phyloP scores from a whole-genome alignment of 2,797 vertebrate species.

The Lycodopsis pacificus region DNA sequence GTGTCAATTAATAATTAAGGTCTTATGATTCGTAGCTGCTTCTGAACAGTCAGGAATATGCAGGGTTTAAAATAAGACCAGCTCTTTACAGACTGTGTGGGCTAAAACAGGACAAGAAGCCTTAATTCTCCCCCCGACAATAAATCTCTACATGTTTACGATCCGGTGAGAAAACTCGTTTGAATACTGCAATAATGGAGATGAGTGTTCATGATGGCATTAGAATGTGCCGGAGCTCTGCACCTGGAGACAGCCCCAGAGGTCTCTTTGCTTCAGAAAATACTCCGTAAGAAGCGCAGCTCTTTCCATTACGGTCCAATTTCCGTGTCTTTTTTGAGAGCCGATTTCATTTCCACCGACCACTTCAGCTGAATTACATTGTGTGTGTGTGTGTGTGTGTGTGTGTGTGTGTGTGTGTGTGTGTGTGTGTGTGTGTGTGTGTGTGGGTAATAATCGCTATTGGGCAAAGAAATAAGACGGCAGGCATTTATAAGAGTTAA shows the following conservation, averaged over 20 bases:
- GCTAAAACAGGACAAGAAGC: background rate
- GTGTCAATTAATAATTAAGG: background rate
- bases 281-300: background rate
- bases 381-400: too few relatives aligned
- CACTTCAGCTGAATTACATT: slow-evolving; percentile 52
- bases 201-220: background rate
- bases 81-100: too few relatives aligned
- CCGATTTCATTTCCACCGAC: slow-evolving; percentile 50
- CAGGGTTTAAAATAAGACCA: background rate
- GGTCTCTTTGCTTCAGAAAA: slow-evolving; percentile 35
- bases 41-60: background rate
- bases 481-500: background rate
- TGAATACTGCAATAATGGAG: background rate
- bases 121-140: background rate
- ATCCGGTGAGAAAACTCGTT: background rate
- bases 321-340: slow-evolving; percentile 22
- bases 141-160: background rate
- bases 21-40: background rate
- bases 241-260: slow-evolving; percentile 27
- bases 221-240: background rate
- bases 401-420: too few relatives aligned
- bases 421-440: too few relatives aligned
- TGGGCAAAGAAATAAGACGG: background rate
- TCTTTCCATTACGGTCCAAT: slow-evolving; percentile 42
- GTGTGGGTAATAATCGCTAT: too few relatives aligned